A percentile compares a stretch with the other conserved stretches of the same genome.
Evolutionary conservation across 2,113 vertebrate species (phyloP).

Genomic region (Oreochromis niloticus): DNA sequence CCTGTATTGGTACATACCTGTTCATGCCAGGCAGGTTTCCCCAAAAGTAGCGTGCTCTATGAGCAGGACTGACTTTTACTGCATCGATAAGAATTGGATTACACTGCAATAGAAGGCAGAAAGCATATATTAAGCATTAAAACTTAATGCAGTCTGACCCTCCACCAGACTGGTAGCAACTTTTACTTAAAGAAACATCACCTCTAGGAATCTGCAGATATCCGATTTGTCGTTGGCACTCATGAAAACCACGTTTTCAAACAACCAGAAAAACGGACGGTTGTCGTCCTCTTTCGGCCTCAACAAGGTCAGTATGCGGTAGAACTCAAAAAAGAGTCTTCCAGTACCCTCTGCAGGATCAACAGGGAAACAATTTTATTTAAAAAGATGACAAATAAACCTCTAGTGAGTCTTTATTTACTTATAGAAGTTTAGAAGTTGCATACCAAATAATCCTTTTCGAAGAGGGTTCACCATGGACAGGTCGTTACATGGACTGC

Average conservation of each 20-base stretch:
- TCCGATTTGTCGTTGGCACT: constrained; percentile 84
- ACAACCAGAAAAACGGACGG: constrained; percentile 94
- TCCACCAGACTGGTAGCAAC: too few relatives aligned
- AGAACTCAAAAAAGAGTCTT: constrained; percentile 92
- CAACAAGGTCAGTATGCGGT: constrained; percentile 85
- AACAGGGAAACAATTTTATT: background rate
- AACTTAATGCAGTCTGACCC: background rate
- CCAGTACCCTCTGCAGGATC: constrained; percentile 83
- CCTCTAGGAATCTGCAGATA: constrained; percentile 92
- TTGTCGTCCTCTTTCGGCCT: constrained; percentile 83
- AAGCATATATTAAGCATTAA: background rate
- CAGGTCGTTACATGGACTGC: constrained; percentile 89
- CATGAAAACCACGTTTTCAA: constrained; percentile 96
- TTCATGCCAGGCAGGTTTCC: constrained; percentile 96
- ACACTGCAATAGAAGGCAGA: constrained; percentile 71
- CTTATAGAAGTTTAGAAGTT: background rate
- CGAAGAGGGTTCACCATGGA: constrained; percentile 85
- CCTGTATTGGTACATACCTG: constrained; percentile 69
- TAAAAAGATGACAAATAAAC: background rate
- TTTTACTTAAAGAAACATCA: constrained; percentile 29
- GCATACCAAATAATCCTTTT: constrained; percentile 87
- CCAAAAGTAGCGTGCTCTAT: constrained; percentile 93
- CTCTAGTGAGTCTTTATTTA: background rate
- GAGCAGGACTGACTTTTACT: constrained; percentile 87
- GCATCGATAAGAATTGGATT: constrained; percentile 91